A percentile compares a stretch with the other conserved stretches of the same genome.
phyloP scores from a whole-genome alignment of 1,140 invertebrate species.

The Hetaerina americana region DNA sequence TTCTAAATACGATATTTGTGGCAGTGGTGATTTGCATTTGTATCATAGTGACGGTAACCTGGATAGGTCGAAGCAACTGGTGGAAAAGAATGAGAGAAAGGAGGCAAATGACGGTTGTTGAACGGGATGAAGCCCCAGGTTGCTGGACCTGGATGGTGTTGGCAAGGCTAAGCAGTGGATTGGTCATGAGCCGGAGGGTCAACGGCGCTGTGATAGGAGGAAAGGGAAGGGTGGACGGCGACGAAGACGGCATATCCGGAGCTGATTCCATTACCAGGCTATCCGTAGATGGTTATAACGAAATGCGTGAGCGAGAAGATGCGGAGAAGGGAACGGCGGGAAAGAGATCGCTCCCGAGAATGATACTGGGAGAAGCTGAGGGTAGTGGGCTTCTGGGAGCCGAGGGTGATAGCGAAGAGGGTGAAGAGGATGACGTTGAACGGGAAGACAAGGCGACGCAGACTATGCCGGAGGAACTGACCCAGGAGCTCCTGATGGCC shows the following conservation, averaged over 20 bases:
- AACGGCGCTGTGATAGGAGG: not conserved
- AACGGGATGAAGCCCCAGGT: not conserved
- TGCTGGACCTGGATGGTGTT: not conserved
- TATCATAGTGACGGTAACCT: constrained; percentile 33
- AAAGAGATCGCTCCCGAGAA: not conserved
- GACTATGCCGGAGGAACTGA: constrained; percentile 18
- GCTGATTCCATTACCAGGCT: constrained; percentile 41
- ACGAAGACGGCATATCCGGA: constrained; percentile 25
- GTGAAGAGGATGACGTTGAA: constrained; percentile 17
- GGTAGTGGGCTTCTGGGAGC: not conserved
- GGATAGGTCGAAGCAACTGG: constrained; percentile 37
- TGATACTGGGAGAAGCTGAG: not conserved
- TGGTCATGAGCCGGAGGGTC: not conserved
- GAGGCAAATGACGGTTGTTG: too few species aligned
- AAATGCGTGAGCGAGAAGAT: constrained; percentile 31
- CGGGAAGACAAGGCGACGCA: constrained; percentile 30
- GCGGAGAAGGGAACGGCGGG: not conserved
- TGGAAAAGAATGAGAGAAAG: not conserved
- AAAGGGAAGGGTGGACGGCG: too few species aligned
- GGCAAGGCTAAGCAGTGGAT: not conserved
- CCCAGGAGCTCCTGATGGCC: constrained; percentile 50
- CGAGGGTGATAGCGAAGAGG: not conserved
- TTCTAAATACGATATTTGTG: constrained; percentile 35
- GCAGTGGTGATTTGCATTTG: constrained; percentile 33
- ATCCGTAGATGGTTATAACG: constrained; percentile 48